Base-by-base conservation (phyloP, 2,113 vertebrate genomes). In the Cardinalis cardinalis region DNA sequence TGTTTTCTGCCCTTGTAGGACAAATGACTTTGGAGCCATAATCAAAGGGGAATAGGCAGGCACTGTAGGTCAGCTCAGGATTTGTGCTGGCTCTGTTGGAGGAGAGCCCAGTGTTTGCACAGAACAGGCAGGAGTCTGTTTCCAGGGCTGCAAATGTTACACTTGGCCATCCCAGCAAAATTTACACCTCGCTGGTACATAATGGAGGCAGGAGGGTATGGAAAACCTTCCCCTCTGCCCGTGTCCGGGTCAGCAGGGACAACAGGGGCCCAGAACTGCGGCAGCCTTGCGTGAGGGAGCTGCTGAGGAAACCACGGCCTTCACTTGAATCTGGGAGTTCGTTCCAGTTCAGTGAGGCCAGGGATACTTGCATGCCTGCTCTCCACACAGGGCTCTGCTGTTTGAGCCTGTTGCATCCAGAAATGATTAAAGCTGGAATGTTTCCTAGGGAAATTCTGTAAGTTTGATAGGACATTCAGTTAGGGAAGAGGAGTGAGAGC, bases 1-100 rank as follows among this genome's bases (percentile, higher is more conserved):
- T 89, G 74, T 93, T 93, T 87, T 53, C 52, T 84, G 72, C 75
- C 66, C 65, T 78, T 65, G 55, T 56, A 88, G 90, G 92, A 94
- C 88, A 91, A 89, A 90, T 80, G 51, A 66, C 61, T 88, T 88
- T 0, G 26, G 84, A 93, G 78, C 46, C 18, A 1, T 73, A 77
- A 55, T 74, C 87, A 70, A 80, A 68, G 81, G 46, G 89, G 77
- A 91, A 46, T 36, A 78, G 49, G 38, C 60, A 56, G 64, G 56
- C 76, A 10, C 71, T 25, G 38, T 53, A 40, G 87, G 77, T 92
- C 80, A 68, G 87, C 71, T 87, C 43, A 8, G 93, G 88, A 49
- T 84, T 48, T 63, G 70, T 68, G 71, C 84, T 64, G 24, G 8
- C 15, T 28, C 40, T 29, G 19, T 64, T 61, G 75, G 82, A 75